phyloP scores from a whole-genome alignment of 2,888 invertebrate species.

The Chirona hameri region DNA sequence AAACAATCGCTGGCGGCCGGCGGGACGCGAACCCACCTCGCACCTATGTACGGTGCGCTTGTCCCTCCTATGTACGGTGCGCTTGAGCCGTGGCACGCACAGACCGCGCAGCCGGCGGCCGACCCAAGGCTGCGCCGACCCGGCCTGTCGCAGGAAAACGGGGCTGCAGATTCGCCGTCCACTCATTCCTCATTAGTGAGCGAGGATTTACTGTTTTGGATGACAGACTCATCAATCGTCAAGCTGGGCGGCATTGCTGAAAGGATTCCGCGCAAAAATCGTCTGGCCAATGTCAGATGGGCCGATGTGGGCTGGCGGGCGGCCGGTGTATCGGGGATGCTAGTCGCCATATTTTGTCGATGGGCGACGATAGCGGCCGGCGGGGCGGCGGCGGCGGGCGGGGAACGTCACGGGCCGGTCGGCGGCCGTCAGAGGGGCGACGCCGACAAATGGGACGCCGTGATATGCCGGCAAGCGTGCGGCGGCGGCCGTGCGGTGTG shows the following conservation, averaged over 20 bases:
- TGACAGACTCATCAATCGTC: conserved; percentile 9
- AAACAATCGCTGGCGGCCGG: background rate
- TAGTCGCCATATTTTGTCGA: conserved; percentile 2
- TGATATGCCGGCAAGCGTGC: background rate
- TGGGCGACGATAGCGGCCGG: background rate
- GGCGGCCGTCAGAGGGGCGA: background rate
- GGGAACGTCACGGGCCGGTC: background rate
- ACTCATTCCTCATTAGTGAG: background rate
- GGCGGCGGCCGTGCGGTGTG: too few relatives aligned
- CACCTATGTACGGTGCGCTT: too few relatives aligned
- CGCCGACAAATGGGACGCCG: background rate
- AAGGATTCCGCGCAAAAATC: conserved; percentile 12
- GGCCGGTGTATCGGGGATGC: background rate
- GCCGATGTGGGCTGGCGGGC: background rate
- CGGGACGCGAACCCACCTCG: background rate
- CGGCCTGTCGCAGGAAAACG: background rate
- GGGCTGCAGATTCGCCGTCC: background rate
- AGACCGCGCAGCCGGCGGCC: background rate
- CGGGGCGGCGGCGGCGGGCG: too few relatives aligned
- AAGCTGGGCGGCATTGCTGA: background rate
- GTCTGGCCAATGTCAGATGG: background rate
- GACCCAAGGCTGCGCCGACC: background rate
- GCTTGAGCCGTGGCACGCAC: background rate
- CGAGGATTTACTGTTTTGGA: conserved; percentile 1
- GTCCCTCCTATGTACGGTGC: too few relatives aligned